Evolutionary conservation across 2,113 vertebrate species (phyloP).

Genomic region (Oceanodroma tethys): DNA sequence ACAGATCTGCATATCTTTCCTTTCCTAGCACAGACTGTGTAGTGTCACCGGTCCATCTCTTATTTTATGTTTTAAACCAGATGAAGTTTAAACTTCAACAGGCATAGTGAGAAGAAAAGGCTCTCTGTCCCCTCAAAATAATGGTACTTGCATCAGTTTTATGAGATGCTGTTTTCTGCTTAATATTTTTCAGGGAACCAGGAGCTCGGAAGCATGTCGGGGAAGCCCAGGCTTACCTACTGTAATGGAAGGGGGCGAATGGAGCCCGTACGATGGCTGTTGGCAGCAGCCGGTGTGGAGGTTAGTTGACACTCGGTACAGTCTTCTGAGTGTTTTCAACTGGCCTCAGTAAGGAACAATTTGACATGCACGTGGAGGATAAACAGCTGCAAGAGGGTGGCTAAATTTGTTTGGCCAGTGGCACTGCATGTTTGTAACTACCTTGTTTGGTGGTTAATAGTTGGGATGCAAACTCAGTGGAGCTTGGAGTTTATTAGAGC

Average conservation of each 20-base stretch:
- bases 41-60: not conserved
- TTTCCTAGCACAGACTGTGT: not conserved
- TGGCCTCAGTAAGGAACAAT: not conserved
- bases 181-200: slow-evolving; percentile 26
- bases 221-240: slow-evolving; percentile 81
- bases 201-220: slow-evolving; percentile 68
- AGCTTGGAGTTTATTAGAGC: not conserved
- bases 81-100: not conserved
- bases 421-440: not conserved
- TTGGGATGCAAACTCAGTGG: not conserved
- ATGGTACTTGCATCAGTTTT: not conserved
- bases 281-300: slow-evolving; percentile 83
- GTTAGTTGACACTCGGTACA: slow-evolving; percentile 45
- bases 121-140: not conserved
- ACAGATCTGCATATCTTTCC: not conserved
- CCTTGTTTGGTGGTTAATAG: rapidly evolving
- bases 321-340: not conserved
- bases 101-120: not conserved
- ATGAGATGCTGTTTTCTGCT: not conserved
- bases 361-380: not conserved
- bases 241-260: slow-evolving; percentile 87
- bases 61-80: not conserved
- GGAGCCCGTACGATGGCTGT: slow-evolving; percentile 88
- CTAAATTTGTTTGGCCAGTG: not conserved
- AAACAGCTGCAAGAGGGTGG: not conserved